Evolutionary conservation across 2,888 invertebrate species (phyloP).

Genomic region (Drosophila pegasa): DNA sequence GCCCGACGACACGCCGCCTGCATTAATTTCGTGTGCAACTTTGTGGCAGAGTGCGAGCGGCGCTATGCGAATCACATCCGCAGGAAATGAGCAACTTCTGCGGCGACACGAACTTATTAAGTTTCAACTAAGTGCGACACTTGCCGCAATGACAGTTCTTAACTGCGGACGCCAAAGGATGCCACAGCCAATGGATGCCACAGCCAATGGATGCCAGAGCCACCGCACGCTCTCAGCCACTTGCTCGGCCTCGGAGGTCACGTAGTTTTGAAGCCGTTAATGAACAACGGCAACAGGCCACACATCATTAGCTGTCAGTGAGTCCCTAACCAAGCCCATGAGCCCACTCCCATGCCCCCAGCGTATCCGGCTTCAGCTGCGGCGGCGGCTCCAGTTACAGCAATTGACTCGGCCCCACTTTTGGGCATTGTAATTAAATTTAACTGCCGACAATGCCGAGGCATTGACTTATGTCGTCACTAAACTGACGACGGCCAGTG

Average conservation of each 20-base stretch:
- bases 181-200: slow-evolving; percentile 32
- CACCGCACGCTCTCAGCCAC: not conserved
- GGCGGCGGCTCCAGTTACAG: slow-evolving; percentile 65
- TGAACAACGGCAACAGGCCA: slow-evolving; percentile 53
- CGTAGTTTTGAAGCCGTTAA: slow-evolving; percentile 61
- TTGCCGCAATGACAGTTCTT: slow-evolving; percentile 47
- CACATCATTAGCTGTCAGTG: slow-evolving; percentile 62
- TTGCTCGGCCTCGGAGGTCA: slow-evolving; percentile 51
- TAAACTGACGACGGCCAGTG: slow-evolving; percentile 34
- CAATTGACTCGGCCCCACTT: slow-evolving; percentile 49
- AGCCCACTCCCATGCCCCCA: not conserved
- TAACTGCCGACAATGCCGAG: slow-evolving; percentile 55
- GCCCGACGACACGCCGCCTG: slow-evolving; percentile 47
- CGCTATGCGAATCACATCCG: slow-evolving; percentile 64
- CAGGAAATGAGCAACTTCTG: slow-evolving; percentile 66
- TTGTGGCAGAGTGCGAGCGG: slow-evolving; percentile 30
- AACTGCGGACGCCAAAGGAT: slow-evolving; percentile 41
- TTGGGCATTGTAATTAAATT: slow-evolving; percentile 73
- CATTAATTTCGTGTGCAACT: slow-evolving; percentile 66
- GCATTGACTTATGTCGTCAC: slow-evolving; percentile 43
- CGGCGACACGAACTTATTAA: slow-evolving; percentile 57
- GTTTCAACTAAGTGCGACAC: slow-evolving; percentile 70
- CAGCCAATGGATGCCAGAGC: slow-evolving; percentile 31
- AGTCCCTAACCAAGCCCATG: slow-evolving; percentile 4
- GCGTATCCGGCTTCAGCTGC: not conserved